These are phyloP conservation scores for Chalcis sispes DNA, from an alignment of 2,888 invertebrate species.

Conservation along the genomic window DNA sequence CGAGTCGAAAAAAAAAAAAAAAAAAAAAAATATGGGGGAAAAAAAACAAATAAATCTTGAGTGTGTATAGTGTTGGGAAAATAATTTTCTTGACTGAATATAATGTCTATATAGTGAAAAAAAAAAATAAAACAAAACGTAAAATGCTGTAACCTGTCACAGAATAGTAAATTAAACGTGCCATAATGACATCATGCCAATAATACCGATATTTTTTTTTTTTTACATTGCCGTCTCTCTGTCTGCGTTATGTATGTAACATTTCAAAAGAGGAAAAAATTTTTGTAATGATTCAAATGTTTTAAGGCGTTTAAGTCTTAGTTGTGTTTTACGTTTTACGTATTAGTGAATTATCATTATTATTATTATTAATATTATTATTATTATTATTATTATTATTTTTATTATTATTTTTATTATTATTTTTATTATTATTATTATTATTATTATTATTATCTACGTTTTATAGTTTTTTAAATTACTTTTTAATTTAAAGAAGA, in stretches of 20 bases:
- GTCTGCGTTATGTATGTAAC: slow-evolving; percentile 47
- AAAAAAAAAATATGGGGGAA: slow-evolving; percentile 1
- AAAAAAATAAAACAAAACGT: slow-evolving; percentile 59
- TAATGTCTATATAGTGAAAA: slow-evolving; percentile 65
- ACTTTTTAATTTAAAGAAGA: slow-evolving; percentile 26
- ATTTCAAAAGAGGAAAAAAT: slow-evolving; percentile 29
- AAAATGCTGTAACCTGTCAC: slow-evolving; percentile 59
- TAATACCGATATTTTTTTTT: slow-evolving; percentile 73
- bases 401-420: no score
- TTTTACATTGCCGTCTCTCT: slow-evolving; percentile 67
- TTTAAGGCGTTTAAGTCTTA: slow-evolving; percentile 47
- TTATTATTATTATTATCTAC: no score
- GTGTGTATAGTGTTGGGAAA: slow-evolving; percentile 52
- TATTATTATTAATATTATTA: no score
- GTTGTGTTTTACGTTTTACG: slow-evolving; percentile 42
- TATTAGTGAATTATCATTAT: slow-evolving; percentile 28
- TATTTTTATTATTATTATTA: no score
- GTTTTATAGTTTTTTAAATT: slow-evolving; percentile 49
- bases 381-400: no score
- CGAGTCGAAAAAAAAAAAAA: slow-evolving; percentile 46
- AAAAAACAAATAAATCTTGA: slow-evolving; percentile 20
- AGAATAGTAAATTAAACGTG: slow-evolving; percentile 73
- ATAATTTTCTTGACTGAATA: slow-evolving; percentile 64
- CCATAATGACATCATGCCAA: slow-evolving; percentile 76
- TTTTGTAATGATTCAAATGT: slow-evolving; percentile 33